Base-by-base conservation (phyloP, 2,797 vertebrate species). In the Tadarida brasiliensis region DNA sequence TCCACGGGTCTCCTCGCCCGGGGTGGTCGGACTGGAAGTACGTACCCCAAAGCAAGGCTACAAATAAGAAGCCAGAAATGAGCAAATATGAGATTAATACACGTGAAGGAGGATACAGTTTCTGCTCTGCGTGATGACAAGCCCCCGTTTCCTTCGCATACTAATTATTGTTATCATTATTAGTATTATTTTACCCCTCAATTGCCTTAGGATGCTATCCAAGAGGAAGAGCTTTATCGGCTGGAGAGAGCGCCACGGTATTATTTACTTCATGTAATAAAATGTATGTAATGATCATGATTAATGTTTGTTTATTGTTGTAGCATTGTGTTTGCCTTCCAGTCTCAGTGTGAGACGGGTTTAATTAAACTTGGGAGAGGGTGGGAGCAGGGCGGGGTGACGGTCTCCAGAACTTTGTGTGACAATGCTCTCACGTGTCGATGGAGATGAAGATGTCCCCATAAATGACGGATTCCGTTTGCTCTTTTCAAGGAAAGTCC, bases 241-340 rank as follows among this genome's bases (percentile, higher is more conserved):
- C 95, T 93, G 94, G 86, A 44, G 93, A 94, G 51, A 90, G 94
- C 35, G 1, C 92, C 80, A 93, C 86, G 1, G 97, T 96, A 93
- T 97, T 97, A 95, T 98, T 97, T 97, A 96, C 97, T 97, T 97
- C 97, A 97, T 96, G 97, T 96, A 97, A 98, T 97, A 98, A 98
- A 98, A 97, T 97, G 90, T 97, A 97, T 97, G 95, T 97, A 97
- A 98, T 97, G 96, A 97, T 97, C 97, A 97, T 97, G 97, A 97
- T 97, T 97, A 96, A 97, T 97, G 94, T 93, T 96, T 96, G 92
- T 97, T 96, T 96, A 97, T 97, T 97, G 51, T 51, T 95, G 97
- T 92, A 96, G 73, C 96, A 90, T 96, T 97, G 94, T 97, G 54
- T 96, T 67, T 96, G 90, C 96, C 39, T 95, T 94, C 97, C 68